Conservation (phyloP, 2,797 vertebrate genomes). For the Alauda arvensis region DNA sequence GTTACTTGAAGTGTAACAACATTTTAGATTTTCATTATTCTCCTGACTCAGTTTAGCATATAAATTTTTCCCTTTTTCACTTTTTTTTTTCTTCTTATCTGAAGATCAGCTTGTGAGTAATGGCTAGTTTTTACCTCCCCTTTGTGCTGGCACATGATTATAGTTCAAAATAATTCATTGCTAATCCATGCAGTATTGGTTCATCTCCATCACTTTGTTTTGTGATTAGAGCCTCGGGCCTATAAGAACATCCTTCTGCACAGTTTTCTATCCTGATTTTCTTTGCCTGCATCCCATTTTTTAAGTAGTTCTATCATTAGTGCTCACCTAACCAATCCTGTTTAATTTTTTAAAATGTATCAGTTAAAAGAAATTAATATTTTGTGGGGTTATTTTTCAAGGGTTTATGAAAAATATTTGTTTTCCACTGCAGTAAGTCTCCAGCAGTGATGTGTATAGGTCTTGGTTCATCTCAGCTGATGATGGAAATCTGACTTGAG, state of each 20-base stretch:
- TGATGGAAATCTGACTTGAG: conserved; percentile 49
- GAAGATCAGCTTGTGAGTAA: conserved; percentile 71
- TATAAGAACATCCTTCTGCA: conserved; percentile 47
- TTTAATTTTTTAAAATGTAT: conserved; percentile 44
- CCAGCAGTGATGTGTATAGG: neutral
- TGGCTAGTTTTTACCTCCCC: conserved; percentile 70
- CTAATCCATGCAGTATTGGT: conserved; percentile 77
- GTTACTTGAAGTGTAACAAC: conserved; percentile 63
- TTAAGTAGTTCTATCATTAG: conserved; percentile 58
- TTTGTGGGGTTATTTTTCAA: conserved; percentile 61
- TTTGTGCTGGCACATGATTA: conserved; percentile 69
- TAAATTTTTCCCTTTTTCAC: conserved; percentile 34
- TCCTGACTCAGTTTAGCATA: conserved; percentile 60
- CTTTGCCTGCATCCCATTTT: conserved; percentile 63
- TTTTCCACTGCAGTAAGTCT: conserved; percentile 44
- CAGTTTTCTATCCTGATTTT: conserved; percentile 59
- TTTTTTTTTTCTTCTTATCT: conserved; percentile 49
- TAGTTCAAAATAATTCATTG: conserved; percentile 75
- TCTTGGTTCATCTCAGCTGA: conserved; percentile 35
- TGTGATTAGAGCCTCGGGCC: conserved; percentile 72
- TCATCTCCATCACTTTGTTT: conserved; percentile 72
- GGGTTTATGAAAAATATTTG: conserved; percentile 55
- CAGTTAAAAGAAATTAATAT: conserved; percentile 62
- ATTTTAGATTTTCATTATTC: conserved; percentile 70
- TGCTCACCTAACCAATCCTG: conserved; percentile 5